Conservation (phyloP, 2,797 vertebrate genomes). For the Premnoplex brunnescens region DNA sequence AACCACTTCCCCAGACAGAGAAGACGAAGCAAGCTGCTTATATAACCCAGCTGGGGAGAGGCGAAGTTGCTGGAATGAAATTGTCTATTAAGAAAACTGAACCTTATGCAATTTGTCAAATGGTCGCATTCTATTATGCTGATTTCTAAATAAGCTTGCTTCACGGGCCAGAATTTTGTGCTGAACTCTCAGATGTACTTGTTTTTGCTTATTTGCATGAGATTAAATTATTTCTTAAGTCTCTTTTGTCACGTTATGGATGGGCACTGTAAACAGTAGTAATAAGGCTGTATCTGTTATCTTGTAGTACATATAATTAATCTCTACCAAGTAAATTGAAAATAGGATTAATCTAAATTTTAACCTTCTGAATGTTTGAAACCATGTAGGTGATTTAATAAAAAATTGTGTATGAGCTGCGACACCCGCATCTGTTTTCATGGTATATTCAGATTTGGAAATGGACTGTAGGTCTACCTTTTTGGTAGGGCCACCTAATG, state of each 20-base stretch:
- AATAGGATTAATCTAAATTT: conserved; percentile 61
- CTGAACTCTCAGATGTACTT: not conserved
- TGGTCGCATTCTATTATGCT: not conserved
- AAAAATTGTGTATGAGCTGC: conserved; percentile 9
- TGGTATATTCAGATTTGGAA: not conserved
- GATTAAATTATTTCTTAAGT: conserved; percentile 57
- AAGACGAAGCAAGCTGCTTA: not conserved
- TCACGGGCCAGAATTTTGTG: not conserved
- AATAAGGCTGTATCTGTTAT: conserved; percentile 39
- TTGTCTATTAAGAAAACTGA: not conserved
- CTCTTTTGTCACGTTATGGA: conserved; percentile 22
- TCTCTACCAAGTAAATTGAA: conserved; percentile 58
- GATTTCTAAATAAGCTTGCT: not conserved
- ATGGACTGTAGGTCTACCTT: not conserved
- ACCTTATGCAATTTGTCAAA: not conserved
- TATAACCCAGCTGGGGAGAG: not conserved
- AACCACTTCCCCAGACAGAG: not conserved
- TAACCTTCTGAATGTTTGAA: conserved; percentile 61
- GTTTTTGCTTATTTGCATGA: conserved; percentile 35
- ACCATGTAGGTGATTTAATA: conserved; percentile 52
- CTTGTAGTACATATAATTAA: conserved; percentile 36
- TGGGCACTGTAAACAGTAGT: conserved; percentile 60
- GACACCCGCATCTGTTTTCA: not conserved
- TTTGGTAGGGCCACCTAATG: not conserved
- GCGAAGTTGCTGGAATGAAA: not conserved